Evolutionary conservation across 2,888 invertebrate species (phyloP), one percentile per base, ranked within the genome.

Genomic region (Timema cristinae): DNA sequence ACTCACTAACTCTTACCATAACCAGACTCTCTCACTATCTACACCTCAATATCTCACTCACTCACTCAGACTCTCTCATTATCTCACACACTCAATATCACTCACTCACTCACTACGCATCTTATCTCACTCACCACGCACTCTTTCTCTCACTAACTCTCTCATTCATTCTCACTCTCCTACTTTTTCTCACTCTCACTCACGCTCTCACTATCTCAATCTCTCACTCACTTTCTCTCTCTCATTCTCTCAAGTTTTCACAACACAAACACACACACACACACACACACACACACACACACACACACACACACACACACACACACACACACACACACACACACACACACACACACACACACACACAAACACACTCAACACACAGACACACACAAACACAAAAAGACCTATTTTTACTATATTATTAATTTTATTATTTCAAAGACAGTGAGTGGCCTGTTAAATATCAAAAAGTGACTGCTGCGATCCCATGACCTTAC

Each of bases 271-370:
- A 54, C 54, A 54, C 13, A 54, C 54, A 13, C 54, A 54, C 54
- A 13, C 54, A 54, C 54, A 54, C 13, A 54, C 54, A 13, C 54
- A 54, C 13, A 54, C 54, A 54, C 54, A 54, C 54, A 54, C 13
- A 54, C 54, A 13, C 54, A 54, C 54, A 13, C 54, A 54, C 54
- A 54, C 13, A 54, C 54, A 13, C 54, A 54, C 54, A 54, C 54
- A 54, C 54, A 54, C 54, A 54, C 13, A 54, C 54, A 13, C 54
- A 54, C 54, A 54, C 54, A 54, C 54, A 54, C 13, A 54, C 54
- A 13, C 54, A 54, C 54, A 54, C 54, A 54, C 54, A 54, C 54
- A 54, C 54, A 54, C 13, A 54, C 54, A 13, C 54, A 54, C 54
- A 54, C 54, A 54, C 54, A 54, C 54, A 54, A 1, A 54, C 54